Conservation (phyloP, 2,113 vertebrate species). For the Nanorana parkeri region DNA sequence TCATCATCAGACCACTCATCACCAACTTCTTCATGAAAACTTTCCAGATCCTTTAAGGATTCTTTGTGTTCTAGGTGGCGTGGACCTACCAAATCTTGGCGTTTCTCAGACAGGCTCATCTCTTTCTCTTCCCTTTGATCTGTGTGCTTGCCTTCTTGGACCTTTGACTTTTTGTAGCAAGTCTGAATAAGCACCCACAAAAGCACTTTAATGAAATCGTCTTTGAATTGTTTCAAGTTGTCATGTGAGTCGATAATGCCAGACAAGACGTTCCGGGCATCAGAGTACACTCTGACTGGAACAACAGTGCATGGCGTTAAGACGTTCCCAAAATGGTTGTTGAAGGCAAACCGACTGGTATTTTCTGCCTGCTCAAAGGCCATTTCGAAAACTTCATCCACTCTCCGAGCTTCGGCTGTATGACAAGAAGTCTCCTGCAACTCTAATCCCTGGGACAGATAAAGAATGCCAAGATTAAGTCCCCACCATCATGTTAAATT, state of each 20-base stretch:
- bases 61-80: constrained; percentile 56
- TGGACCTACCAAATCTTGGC: constrained; percentile 27
- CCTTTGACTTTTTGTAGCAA: constrained; percentile 71
- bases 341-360: constrained; percentile 76
- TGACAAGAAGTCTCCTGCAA: constrained; percentile 97
- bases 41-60: constrained; percentile 74
- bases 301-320: constrained; percentile 88
- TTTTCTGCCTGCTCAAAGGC: constrained; percentile 85
- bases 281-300: constrained; percentile 88
- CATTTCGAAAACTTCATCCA: constrained; percentile 93
- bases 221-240: constrained; percentile 88
- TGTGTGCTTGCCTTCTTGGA: constrained; percentile 58
- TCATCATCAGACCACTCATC: constrained; percentile 92
- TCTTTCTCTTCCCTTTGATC: constrained; percentile 38
- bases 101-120: background rate
- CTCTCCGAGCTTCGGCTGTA: constrained; percentile 90
- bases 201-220: constrained; percentile 91
- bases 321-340: constrained; percentile 89
- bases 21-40: constrained; percentile 77
- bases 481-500: background rate
- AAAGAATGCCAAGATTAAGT: constrained; percentile 52
- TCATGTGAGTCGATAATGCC: constrained; percentile 94
- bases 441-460: constrained; percentile 85
- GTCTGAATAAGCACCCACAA: constrained; percentile 89
- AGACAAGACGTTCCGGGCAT: constrained; percentile 88